phyloP scores from a whole-genome alignment of 2,113 vertebrate species.

The Corythornis madagascariensis region DNA sequence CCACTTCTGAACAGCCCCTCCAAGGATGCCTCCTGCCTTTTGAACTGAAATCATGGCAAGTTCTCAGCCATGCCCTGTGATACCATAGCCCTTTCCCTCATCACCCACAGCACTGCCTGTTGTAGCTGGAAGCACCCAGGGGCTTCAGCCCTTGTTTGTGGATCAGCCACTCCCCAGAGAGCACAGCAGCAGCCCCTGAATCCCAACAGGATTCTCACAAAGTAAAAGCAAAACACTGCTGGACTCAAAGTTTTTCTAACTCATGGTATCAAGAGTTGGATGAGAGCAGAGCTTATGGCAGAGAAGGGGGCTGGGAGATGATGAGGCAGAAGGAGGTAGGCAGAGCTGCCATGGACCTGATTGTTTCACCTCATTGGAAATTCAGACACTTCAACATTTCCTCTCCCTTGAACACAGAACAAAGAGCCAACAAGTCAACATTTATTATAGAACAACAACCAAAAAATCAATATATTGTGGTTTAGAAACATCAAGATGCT shows the following conservation, averaged over 20 bases:
- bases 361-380: neutral
- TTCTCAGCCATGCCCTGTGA: neutral
- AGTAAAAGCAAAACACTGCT: neutral
- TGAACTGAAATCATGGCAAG: neutral
- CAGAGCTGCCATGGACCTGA: neutral
- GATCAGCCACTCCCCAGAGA: neutral
- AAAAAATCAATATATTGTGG: neutral
- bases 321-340: neutral
- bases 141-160: accelerated
- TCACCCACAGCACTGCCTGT: neutral
- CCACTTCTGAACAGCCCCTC: neutral
- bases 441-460: neutral
- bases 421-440: neutral
- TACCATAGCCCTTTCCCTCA: accelerated
- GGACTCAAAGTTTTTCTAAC: neutral
- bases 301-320: neutral
- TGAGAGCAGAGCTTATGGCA: neutral
- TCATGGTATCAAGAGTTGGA: neutral
- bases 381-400: neutral
- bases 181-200: too few species aligned
- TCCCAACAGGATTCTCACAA: too few species aligned
- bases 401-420: neutral
- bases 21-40: neutral
- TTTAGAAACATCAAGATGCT: neutral
- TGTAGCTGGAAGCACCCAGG: accelerated